Percentiles rank a stretch among this genome's conserved stretches.
These are phyloP conservation scores for Trachymyrmex septentrionalis DNA, from an alignment of 1,140 invertebrate species.

Conservation along the genomic window DNA sequence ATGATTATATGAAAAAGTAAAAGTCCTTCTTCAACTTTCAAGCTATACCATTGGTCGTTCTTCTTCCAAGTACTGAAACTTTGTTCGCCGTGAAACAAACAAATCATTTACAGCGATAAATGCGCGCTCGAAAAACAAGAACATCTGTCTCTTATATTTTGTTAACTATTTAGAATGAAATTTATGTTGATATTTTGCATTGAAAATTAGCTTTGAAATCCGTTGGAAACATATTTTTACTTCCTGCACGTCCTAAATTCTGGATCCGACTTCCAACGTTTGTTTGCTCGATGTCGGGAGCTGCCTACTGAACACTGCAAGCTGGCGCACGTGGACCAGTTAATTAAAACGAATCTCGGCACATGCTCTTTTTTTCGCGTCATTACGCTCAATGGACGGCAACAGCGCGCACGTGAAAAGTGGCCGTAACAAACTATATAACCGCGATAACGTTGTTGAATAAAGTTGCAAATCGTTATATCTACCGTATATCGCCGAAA, in stretches of 20 bases:
- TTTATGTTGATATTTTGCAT: constrained; percentile 4
- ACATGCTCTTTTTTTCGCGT: constrained; percentile 44
- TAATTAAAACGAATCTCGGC: constrained; percentile 67
- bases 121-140: neutral
- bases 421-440: constrained; percentile 50
- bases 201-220: neutral
- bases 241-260: constrained; percentile 12
- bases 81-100: constrained; percentile 11
- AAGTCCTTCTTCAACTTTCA: neutral
- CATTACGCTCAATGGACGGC: constrained; percentile 57
- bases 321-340: constrained; percentile 25
- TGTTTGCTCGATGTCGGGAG: constrained; percentile 10
- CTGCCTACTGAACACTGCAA: constrained; percentile 20
- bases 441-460: constrained; percentile 39
- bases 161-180: neutral
- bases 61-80: neutral
- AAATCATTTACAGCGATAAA: neutral
- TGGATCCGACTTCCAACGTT: constrained; percentile 15
- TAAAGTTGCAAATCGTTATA: constrained; percentile 62
- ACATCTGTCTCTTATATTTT: neutral
- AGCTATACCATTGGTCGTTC: neutral
- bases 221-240: constrained; percentile 2
- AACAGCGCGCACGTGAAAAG: constrained; percentile 55
- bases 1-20: neutral
- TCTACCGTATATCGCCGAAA: constrained; percentile 21